These are phyloP conservation scores for Hybos culiciformis DNA, from an alignment of 2,888 invertebrate genomes.

Conservation along the genomic window DNA sequence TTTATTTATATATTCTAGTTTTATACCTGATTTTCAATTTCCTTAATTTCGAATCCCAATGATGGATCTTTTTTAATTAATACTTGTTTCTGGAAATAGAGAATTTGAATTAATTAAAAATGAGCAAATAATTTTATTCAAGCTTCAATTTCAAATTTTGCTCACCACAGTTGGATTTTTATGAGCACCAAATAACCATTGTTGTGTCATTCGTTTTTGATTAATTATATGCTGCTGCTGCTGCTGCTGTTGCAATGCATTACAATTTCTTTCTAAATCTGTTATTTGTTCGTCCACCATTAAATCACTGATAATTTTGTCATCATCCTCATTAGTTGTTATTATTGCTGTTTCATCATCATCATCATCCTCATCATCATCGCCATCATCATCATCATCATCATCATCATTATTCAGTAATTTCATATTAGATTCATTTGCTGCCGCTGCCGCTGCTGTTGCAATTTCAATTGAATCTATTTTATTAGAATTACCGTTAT, in stretches of 20 bases:
- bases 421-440: neutral
- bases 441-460: neutral
- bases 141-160: neutral
- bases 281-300: too few relatives aligned
- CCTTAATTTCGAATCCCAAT: constrained; percentile 27
- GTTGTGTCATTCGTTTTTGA: constrained; percentile 13
- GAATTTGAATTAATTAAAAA: too few relatives aligned
- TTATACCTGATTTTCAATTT: constrained; percentile 25
- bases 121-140: neutral
- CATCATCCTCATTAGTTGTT: too few relatives aligned
- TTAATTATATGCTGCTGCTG: neutral
- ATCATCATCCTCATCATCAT: neutral
- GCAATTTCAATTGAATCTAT: too few relatives aligned
- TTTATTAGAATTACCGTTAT: too few relatives aligned
- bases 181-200: constrained; percentile 32
- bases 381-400: neutral
- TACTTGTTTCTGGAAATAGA: constrained; percentile 24
- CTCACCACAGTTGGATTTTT: constrained; percentile 32
- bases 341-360: neutral
- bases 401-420: neutral
- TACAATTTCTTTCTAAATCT: constrained; percentile 9
- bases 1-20: too few relatives aligned
- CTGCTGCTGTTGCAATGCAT: constrained; percentile 1
- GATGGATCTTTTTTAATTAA: constrained; percentile 26
- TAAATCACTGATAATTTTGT: too few relatives aligned